Evolutionary conservation across 2,797 vertebrate genomes (phyloP).

Genomic region (Poecilia velifera): DNA sequence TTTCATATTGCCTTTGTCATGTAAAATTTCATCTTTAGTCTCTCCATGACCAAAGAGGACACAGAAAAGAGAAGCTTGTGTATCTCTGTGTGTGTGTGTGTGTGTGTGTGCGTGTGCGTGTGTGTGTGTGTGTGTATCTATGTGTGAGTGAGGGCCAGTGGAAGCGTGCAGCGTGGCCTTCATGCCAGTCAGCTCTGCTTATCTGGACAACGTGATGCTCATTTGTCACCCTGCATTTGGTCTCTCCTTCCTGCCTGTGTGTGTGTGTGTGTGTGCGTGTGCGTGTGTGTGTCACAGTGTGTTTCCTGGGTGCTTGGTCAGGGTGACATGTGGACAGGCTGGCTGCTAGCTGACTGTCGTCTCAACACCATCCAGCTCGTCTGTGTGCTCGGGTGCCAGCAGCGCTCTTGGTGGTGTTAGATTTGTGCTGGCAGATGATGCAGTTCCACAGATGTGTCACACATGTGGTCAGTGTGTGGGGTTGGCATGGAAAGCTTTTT

Average conservation of each 20-base stretch:
- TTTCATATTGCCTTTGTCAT: background rate
- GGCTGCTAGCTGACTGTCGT: slow-evolving; percentile 18
- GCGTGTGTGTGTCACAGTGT: slow-evolving; percentile 11
- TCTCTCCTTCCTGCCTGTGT: slow-evolving; percentile 23
- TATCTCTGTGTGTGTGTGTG: slow-evolving; percentile 5
- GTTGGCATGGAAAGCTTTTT: background rate
- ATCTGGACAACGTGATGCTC: slow-evolving; percentile 46
- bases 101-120: slow-evolving; percentile 13
- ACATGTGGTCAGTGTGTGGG: background rate
- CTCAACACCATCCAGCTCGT: slow-evolving; percentile 11
- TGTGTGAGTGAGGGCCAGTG: slow-evolving; percentile 5
- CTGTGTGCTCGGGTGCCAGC: slow-evolving; percentile 24
- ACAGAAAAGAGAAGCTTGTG: background rate
- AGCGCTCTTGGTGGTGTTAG: background rate
- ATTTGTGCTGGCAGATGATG: background rate
- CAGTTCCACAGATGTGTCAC: slow-evolving; percentile 24
- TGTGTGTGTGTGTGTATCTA: background rate
- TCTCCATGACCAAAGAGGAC: slow-evolving; percentile 3
- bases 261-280: background rate
- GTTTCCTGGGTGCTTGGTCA: slow-evolving; percentile 13
- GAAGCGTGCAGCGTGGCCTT: slow-evolving; percentile 14
- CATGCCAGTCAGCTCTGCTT: slow-evolving; percentile 45
- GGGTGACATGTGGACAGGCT: slow-evolving; percentile 27
- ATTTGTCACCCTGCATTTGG: slow-evolving; percentile 55
- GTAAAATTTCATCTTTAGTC: slow-evolving; percentile 2